Conservation (phyloP, 2,888 invertebrate genomes). For the Plebejus anna region DNA sequence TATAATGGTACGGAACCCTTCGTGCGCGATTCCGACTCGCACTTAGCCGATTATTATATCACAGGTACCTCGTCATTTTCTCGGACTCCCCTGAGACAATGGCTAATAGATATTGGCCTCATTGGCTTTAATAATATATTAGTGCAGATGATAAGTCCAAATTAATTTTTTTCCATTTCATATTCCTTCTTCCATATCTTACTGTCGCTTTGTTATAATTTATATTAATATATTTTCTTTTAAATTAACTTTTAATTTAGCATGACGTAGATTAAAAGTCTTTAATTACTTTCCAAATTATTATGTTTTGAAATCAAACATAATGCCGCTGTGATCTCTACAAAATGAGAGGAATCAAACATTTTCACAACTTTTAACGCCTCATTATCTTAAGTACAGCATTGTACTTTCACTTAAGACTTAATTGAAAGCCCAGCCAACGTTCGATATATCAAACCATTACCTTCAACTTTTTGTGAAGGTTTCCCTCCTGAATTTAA, state of each 20-base stretch:
- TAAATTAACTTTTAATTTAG: too few species aligned
- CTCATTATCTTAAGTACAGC: conserved; percentile 9
- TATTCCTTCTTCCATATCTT: neutral
- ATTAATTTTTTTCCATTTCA: conserved; percentile 3
- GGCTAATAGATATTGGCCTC: conserved; percentile 39
- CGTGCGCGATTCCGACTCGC: too few species aligned
- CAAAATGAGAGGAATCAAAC: neutral
- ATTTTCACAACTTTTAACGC: neutral
- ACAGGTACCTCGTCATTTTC: conserved; percentile 47
- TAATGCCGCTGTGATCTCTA: neutral
- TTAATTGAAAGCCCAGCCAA: conserved; percentile 5
- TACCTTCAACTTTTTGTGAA: conserved; percentile 68
- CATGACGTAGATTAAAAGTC: too few species aligned
- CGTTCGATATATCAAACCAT: conserved; percentile 45
- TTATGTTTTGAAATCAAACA: neutral
- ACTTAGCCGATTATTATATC: conserved; percentile 23
- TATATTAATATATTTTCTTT: too few species aligned
- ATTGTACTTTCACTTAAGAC: conserved; percentile 9
- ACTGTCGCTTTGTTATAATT: neutral
- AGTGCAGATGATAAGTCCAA: conserved; percentile 63
- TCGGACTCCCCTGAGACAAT: conserved; percentile 42
- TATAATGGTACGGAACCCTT: too few species aligned
- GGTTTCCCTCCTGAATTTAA: conserved; percentile 72
- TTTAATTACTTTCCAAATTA: too few species aligned
- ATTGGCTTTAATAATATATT: conserved; percentile 45